Evolutionary conservation across 2,797 vertebrate species (phyloP).

Genomic region (Cossypha caffra): DNA sequence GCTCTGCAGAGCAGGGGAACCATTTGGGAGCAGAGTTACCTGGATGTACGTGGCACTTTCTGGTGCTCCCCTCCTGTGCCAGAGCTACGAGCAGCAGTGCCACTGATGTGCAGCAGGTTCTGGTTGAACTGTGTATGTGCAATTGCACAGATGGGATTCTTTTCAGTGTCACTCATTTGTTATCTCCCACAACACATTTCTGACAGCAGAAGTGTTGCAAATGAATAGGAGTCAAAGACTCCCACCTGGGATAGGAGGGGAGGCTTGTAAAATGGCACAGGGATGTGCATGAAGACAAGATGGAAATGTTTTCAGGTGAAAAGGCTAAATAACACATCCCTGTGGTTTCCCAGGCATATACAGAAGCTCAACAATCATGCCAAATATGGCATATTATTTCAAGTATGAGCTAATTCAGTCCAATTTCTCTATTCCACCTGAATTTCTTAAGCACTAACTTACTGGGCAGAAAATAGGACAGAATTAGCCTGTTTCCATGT

Average conservation of each 20-base stretch:
- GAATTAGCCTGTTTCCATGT: background rate
- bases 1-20: background rate
- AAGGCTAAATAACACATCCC: background rate
- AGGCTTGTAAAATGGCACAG: background rate
- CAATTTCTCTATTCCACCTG: background rate
- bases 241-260: background rate
- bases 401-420: background rate
- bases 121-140: background rate
- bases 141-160: background rate
- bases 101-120: background rate
- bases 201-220: background rate
- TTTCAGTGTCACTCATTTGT: background rate
- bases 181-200: background rate
- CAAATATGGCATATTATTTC: background rate
- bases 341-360: background rate
- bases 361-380: background rate
- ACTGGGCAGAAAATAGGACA: background rate
- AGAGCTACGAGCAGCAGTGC: background rate
- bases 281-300: background rate
- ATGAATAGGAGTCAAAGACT: background rate
- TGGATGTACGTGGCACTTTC: accelerated
- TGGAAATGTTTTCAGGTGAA: background rate
- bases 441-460: background rate
- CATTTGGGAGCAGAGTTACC: background rate
- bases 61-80: background rate